Base-by-base conservation (phyloP, 2,797 vertebrate genomes). In the Anguilla megastoma region DNA sequence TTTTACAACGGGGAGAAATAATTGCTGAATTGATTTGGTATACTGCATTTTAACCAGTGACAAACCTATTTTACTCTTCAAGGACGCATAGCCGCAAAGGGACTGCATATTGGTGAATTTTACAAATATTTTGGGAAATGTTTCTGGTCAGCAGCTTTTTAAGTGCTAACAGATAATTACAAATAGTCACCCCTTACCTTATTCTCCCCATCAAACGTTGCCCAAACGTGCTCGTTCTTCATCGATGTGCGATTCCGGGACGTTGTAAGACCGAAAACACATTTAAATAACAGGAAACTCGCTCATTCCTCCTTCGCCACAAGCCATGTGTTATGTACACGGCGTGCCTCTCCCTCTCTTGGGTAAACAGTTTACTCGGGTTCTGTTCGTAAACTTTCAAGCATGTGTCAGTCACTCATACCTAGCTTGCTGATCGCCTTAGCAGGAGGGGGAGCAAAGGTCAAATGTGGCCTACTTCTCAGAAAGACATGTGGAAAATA, bases 261-360 rank as follows among this genome's bases (percentile, higher is more conserved):
- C 33, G 74, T 76, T 41, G 18, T 76, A 76, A 76, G 12, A 36
- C 36, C 36, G 74, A 76, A 18, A 6, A 21, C 33, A 41, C 74
- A 36, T 76, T 76, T 76, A 76, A 76, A 76, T 12, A 76, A 76
- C 74, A 76, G 74, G 74, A 76, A 76, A 76, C 74, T 76, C 30
- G 18, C 74, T 41, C 21, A 41, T 76, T 76, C 74, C 74, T 58
- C 56, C 56, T 1, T 14, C 56, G 74, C 33, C 33, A 18, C 30
- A 33, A 41, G 33, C 33, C 36, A 33, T 18, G 74, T 76, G 74
- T 41, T 21, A 18, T 14, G 14, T 33, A 14, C 74, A 16, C 33
- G 14, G 33, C 74, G 33, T 76, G 74, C 33, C 33, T 76, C 74
- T 76, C 74, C 33, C 69, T 71, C 27, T 27, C n/a, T 30, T 76